phyloP scores from a whole-genome alignment of 2,888 invertebrate species.

The Pyrrhopygopsis socrates region DNA sequence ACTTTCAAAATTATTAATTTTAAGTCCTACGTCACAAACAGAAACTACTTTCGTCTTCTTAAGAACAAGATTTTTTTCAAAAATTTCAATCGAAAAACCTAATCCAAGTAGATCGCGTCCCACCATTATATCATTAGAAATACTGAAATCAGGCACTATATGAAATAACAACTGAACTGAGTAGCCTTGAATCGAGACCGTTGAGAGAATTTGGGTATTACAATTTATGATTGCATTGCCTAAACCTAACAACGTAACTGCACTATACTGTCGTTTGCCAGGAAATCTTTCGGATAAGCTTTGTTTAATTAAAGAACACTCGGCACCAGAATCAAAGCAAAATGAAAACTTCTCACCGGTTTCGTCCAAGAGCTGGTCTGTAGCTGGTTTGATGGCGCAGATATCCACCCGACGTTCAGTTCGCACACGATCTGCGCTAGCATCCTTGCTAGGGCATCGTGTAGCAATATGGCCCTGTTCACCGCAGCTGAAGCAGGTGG shows the following conservation, averaged over 20 bases:
- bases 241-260: conserved; percentile 49
- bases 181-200: conserved; percentile 31
- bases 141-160: neutral
- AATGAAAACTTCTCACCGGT: conserved; percentile 69
- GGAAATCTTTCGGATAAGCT: conserved; percentile 47
- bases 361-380: neutral
- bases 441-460: conserved; percentile 4
- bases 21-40: neutral
- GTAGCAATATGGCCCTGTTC: conserved; percentile 40
- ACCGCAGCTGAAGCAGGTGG: conserved; percentile 46
- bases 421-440: neutral
- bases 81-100: conserved; percentile 6
- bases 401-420: neutral
- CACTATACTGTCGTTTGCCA: conserved; percentile 47
- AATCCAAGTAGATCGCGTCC: neutral
- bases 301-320: conserved; percentile 74
- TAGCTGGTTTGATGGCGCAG: neutral
- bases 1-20: neutral
- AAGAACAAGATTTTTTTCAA: neutral
- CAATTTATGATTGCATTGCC: conserved; percentile 48
- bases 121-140: neutral
- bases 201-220: conserved; percentile 56
- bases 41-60: neutral
- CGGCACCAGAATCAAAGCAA: conserved; percentile 75
- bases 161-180: conserved; percentile 21